Base-by-base conservation (phyloP, 2,888 invertebrate species). In the Parapristionchus giblindavisi region DNA sequence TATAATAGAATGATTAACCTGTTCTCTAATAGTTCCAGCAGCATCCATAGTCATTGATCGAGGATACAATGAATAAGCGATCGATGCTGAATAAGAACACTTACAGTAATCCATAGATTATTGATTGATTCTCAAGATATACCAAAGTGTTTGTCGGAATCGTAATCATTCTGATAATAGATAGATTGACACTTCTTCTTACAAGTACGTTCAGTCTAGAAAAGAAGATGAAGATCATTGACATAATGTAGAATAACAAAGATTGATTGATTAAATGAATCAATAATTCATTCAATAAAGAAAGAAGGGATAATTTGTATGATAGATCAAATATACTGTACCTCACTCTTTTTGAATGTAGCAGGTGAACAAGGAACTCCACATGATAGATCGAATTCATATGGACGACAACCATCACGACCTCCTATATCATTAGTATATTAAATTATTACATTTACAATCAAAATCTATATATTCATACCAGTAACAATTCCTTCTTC, bases 1-100 rank as follows among this genome's bases (percentile, higher is more conserved):
- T 2, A 21, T 32, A 8, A 24, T 66, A 21, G n/a, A 52, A 29
- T 70, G n/a, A n/a, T n/a, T n/a, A n/a, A 72, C 71, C 52, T 61
- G 60, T 27, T 77, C 72, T 51, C 82, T 77, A 72, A 83, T 80
- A 43, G 80, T 84, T 32, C 87, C 87, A 66, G 80, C 83, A 4
- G 84, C 84, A 73, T 85, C 84, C 40, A 86, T 78, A n/a, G 84
- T 86, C 87, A 87, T 87, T 56, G 80, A 81, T 21, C 87, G 81
- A 5, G 87, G 87, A 56, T 83, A 87, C 78, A 87, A 78, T n/a
- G 87, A 87, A 66, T 87, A 87, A 43, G 87, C 87, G 38, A 87
- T 79, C 27, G 86, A 80, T 2, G 85, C 85, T 86, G 40, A 21
- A 76, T 75, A 74, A 77, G 51, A 4, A 2, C 32, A 24, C 8